Conservation (phyloP, 2,888 invertebrate species). For the Andricus curvator region DNA sequence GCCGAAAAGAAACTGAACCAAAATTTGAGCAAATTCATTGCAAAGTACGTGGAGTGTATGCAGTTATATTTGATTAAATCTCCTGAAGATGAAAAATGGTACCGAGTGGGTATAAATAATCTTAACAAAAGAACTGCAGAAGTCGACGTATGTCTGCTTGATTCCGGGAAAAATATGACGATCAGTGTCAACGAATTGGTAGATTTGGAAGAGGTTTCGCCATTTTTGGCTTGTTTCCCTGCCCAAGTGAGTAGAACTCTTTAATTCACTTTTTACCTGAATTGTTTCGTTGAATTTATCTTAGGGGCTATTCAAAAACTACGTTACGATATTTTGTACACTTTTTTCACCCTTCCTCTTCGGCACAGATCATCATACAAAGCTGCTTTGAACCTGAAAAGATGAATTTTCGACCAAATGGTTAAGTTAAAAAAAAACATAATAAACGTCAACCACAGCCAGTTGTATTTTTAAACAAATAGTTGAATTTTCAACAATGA, state of each 20-base stretch:
- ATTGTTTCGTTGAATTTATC: neutral
- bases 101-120: conserved; percentile 79
- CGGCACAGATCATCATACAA: too few relatives aligned
- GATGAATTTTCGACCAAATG: too few relatives aligned
- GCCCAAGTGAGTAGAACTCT: conserved; percentile 71
- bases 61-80: conserved; percentile 80
- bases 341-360: too few relatives aligned
- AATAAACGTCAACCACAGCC: too few relatives aligned
- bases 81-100: conserved; percentile 76
- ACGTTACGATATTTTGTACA: too few relatives aligned
- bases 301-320: too few relatives aligned
- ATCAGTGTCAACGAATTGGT: conserved; percentile 76
- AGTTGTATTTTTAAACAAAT: too few relatives aligned
- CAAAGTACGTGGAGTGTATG: conserved; percentile 62
- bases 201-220: conserved; percentile 78
- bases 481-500: too few relatives aligned
- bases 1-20: conserved; percentile 53
- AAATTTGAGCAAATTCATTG: conserved; percentile 52
- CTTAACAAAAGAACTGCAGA: conserved; percentile 63
- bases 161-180: conserved; percentile 79
- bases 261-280: neutral
- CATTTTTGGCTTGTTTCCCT: conserved; percentile 76
- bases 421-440: too few relatives aligned
- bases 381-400: too few relatives aligned
- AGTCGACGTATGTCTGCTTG: conserved; percentile 80